Conservation (phyloP, 2,888 invertebrate genomes). For the Brachyopa scutellaris region DNA sequence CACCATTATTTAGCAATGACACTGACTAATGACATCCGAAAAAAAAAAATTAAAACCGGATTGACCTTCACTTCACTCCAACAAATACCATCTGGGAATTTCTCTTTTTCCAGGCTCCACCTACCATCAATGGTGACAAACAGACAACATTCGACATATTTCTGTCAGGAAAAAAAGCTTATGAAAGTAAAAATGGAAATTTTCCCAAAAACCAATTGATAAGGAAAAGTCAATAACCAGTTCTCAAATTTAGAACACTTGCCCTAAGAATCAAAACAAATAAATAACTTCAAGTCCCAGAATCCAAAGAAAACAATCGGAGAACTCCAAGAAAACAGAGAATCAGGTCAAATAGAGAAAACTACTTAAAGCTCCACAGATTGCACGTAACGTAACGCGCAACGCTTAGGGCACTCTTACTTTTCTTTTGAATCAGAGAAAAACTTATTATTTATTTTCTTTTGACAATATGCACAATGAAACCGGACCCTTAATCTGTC, state of each 20-base stretch:
- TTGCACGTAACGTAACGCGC: background rate
- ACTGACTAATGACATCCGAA: no score
- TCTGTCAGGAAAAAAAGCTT: conserved; percentile 12
- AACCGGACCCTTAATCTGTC: conserved; percentile 7
- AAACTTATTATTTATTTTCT: background rate
- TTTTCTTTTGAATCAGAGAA: conserved; percentile 12
- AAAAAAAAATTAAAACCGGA: conserved; percentile 3
- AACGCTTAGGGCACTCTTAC: conserved; percentile 41
- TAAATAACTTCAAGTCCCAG: background rate
- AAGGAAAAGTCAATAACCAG: conserved; percentile 4
- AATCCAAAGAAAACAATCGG: conserved; percentile 1
- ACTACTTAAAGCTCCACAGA: conserved; percentile 28
- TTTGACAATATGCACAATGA: background rate
- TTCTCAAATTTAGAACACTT: background rate
- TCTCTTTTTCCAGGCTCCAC: conserved; percentile 31
- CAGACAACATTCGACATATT: conserved; percentile 24
- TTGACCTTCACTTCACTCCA: conserved; percentile 27
- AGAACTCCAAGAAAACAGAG: background rate
- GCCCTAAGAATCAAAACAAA: background rate
- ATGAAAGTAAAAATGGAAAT: background rate
- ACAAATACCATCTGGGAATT: background rate
- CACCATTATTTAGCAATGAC: no score
- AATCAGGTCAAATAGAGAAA: conserved; percentile 49
- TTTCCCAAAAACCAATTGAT: background rate
- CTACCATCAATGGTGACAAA: conserved; percentile 6